Percentiles rank a stretch among this genome's conserved stretches.
phyloP scores from a whole-genome alignment of 2,113 vertebrate species.

The Nibea albiflora region DNA sequence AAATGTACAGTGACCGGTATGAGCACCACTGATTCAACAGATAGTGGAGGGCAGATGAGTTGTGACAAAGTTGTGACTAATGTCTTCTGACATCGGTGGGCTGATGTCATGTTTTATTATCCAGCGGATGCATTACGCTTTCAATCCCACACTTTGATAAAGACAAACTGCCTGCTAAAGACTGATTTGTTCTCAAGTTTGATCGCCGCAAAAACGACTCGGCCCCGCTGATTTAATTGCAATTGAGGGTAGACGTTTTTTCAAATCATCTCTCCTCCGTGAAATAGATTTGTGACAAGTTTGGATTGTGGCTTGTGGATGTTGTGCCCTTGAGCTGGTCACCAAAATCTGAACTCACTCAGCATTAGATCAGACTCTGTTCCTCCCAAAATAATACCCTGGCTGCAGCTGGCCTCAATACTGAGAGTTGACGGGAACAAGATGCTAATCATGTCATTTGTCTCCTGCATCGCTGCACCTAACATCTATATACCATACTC shows the following conservation, averaged over 20 bases:
- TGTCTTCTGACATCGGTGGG: slow-evolving; percentile 69
- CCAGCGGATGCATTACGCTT: slow-evolving; percentile 21
- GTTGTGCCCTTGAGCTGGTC: slow-evolving; percentile 73
- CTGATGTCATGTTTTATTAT: slow-evolving; percentile 74
- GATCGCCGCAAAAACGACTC: slow-evolving; percentile 30
- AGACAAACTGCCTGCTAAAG: slow-evolving; percentile 49
- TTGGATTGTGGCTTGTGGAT: slow-evolving; percentile 52
- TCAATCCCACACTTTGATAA: slow-evolving; percentile 45
- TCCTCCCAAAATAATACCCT: slow-evolving; percentile 62
- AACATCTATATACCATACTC: slow-evolving; percentile 30
- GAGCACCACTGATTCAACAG: slow-evolving; percentile 68
- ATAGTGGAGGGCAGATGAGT: slow-evolving; percentile 57
- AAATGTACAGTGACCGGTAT: neutral
- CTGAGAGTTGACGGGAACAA: slow-evolving; percentile 54
- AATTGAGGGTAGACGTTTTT: slow-evolving; percentile 11
- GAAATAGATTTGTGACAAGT: slow-evolving; percentile 49
- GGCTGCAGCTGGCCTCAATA: slow-evolving; percentile 62
- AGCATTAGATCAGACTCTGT: slow-evolving; percentile 52
- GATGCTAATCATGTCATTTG: slow-evolving; percentile 60
- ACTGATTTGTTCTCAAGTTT: slow-evolving; percentile 39
- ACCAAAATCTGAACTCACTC: slow-evolving; percentile 61
- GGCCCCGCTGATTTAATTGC: slow-evolving; percentile 26
- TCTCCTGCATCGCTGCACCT: slow-evolving; percentile 55
- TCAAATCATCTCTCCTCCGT: neutral
- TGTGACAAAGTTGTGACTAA: slow-evolving; percentile 74